These are phyloP conservation scores for Mesoligia furuncula DNA, from an alignment of 2,888 invertebrate species.

Conservation along the genomic window DNA sequence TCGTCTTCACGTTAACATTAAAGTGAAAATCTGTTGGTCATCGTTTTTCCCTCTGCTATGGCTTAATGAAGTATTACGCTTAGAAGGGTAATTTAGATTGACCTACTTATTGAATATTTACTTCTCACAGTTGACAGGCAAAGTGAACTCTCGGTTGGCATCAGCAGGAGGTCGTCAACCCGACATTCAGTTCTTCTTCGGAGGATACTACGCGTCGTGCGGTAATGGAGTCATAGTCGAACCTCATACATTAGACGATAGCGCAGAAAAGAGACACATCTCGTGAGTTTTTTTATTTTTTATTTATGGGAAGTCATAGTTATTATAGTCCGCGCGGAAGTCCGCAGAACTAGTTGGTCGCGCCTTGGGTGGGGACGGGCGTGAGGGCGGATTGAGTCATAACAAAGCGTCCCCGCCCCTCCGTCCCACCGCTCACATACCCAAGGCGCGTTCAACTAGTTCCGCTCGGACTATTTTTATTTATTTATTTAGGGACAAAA, in stretches of 20 bases:
- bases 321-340: no score
- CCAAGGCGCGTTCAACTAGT: no score
- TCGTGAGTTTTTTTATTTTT: slow-evolving; percentile 72
- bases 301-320: background rate
- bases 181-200: slow-evolving; percentile 92
- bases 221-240: slow-evolving; percentile 87
- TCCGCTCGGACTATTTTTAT: no score
- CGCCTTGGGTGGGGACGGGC: no score
- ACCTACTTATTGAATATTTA: background rate
- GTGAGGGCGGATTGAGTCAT: no score
- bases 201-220: slow-evolving; percentile 92
- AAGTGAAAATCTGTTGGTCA: background rate
- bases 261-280: slow-evolving; percentile 75
- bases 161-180: slow-evolving; percentile 91
- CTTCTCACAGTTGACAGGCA: slow-evolving; percentile 88
- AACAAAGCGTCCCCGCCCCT: no score
- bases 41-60: background rate
- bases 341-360: no score
- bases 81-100: no score
- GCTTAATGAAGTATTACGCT: no score
- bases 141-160: slow-evolving; percentile 91
- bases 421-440: no score
- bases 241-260: slow-evolving; percentile 71
- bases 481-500: no score
- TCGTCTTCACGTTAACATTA: background rate